Percentiles rank a stretch among this genome's conserved stretches.
Evolutionary conservation across 2,888 invertebrate genomes (phyloP).

Genomic region (Acanthosepion pharaonis): DNA sequence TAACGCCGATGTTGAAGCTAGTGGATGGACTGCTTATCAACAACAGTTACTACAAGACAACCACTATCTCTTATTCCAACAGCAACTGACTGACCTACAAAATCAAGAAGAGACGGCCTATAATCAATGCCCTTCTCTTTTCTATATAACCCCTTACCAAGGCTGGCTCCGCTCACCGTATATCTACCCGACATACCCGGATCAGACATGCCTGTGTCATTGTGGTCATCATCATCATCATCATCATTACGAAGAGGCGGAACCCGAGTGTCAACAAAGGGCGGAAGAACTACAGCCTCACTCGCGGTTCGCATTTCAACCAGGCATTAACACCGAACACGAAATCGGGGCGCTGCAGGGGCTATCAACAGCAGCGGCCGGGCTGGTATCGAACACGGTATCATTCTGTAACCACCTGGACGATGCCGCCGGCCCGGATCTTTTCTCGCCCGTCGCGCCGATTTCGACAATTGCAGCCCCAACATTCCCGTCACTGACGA

Average conservation of each 20-base stretch:
- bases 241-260: neutral
- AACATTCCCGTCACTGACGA: neutral
- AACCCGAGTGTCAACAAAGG: neutral
- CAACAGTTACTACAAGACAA: neutral
- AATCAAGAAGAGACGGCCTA: neutral
- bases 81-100: neutral
- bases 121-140: neutral
- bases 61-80: neutral
- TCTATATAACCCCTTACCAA: neutral
- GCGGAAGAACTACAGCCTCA: neutral
- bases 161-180: neutral
- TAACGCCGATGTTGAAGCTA: neutral
- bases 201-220: neutral
- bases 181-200: neutral
- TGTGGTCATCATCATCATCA: neutral
- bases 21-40: neutral
- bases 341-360: neutral
- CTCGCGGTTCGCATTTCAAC: neutral
- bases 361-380: neutral
- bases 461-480: neutral
- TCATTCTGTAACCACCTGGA: neutral
- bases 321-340: neutral
- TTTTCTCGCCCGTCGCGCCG: neutral
- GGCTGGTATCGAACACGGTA: neutral
- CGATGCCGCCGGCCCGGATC: neutral